Conservation (phyloP, 37 sponge, comb jelly and placozoan species). For the Chondrilla cf. caribensis region DNA sequence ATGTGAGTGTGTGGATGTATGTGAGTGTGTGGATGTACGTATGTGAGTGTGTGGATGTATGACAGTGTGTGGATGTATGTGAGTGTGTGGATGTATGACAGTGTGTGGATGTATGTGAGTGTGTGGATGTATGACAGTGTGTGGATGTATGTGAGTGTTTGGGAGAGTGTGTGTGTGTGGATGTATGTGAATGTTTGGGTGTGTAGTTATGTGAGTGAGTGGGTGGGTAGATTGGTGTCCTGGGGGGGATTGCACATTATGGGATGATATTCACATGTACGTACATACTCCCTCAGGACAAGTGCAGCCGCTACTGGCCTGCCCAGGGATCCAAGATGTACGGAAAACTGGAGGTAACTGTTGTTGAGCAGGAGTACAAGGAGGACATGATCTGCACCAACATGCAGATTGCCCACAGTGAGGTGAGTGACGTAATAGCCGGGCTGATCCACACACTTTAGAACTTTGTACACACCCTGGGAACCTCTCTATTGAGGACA, state of each 20-base stretch:
- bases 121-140: background rate
- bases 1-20: no score
- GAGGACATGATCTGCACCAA: background rate
- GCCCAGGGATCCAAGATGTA: conserved; percentile 38
- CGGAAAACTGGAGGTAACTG: conserved; percentile 38
- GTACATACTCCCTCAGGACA: background rate
- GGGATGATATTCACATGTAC: no score
- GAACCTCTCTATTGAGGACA: no score
- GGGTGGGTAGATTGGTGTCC: no score
- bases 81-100: no score
- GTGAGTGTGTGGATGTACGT: no score
- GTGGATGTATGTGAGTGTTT: background rate
- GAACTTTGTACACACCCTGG: no score
- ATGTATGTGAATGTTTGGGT: no score
- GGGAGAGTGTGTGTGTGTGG: no score
- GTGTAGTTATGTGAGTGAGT: no score
- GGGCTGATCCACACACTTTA: no score
- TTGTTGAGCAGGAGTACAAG: conserved; percentile 7
- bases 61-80: background rate
- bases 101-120: background rate
- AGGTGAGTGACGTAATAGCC: background rate
- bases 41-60: no score
- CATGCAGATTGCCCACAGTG: background rate
- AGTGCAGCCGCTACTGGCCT: conserved; percentile 43
- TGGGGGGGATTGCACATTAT: background rate